Evolutionary conservation across 2,797 vertebrate genomes (phyloP).

Genomic region (Geotrypetes seraphini): DNA sequence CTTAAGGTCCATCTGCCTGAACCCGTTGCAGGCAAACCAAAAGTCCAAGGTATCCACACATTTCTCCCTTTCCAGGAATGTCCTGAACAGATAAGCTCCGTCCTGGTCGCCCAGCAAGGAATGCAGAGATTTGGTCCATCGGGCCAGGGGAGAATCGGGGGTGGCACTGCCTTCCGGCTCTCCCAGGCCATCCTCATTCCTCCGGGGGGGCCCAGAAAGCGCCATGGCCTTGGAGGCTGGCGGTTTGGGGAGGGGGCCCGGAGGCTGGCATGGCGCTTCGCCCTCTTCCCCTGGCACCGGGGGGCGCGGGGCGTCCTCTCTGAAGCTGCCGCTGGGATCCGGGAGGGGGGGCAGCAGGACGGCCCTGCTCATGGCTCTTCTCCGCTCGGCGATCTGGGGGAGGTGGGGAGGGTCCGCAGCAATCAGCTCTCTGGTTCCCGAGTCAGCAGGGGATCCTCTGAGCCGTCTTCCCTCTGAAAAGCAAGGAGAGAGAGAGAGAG

Average conservation of each 20-base stretch:
- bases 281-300: conserved; percentile 95
- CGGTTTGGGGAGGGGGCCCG: conserved; percentile 53
- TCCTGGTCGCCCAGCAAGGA: conserved; percentile 90
- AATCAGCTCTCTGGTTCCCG: conserved; percentile 70
- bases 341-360: conserved; percentile 59
- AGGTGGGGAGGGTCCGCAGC: conserved; percentile 41
- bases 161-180: conserved; percentile 93
- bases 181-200: conserved; percentile 84
- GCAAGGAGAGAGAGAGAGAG: not conserved
- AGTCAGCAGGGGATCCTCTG: conserved; percentile 81
- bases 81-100: conserved; percentile 86
- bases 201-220: conserved; percentile 58
- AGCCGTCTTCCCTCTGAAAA: conserved; percentile 77
- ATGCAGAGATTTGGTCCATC: conserved; percentile 92
- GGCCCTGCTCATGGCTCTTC: conserved; percentile 78
- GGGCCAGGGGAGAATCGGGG: conserved; percentile 80
- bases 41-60: conserved; percentile 91
- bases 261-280: conserved; percentile 68
- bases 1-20: conserved; percentile 93
- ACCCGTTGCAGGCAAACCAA: conserved; percentile 96
- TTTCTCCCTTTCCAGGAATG: conserved; percentile 87
- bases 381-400: conserved; percentile 41
- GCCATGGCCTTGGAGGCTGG: conserved; percentile 54
- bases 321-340: conserved; percentile 85
- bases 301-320: conserved; percentile 91